Evolutionary conservation across 1,140 invertebrate genomes (phyloP), one percentile per base, ranked within the genome.

Genomic region (Zaprionus gabonicus): DNA sequence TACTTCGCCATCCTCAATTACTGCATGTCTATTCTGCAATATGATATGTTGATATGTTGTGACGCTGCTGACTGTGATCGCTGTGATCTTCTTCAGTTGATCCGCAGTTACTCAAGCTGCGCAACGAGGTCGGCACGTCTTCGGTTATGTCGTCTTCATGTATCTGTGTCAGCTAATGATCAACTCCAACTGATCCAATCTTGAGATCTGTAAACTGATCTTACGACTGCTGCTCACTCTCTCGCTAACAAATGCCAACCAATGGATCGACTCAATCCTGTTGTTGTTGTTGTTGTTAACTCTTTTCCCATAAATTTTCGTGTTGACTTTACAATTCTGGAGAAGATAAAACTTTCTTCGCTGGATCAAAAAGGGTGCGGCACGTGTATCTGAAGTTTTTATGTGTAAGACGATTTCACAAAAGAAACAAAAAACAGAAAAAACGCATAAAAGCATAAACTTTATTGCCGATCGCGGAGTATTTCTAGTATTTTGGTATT

Each of bases 311-410:
- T 75, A 69, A 78, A 75, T 75, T 60, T 46, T 65, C 2, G n/a
- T 46, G 76, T 66, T 65, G 46, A 65, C 44, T 78, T 78, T 49
- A 78, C 71, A 60, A 69, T 73, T 74, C 75, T 78, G 15, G 28
- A 62, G 63, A 28, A 25, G 41, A 46, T 57, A 59, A 31, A 73
- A 75, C 71, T 78, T 78, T 78, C 71, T 78, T 78, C n/a, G 36
- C 7, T 12, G 13, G 3, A 65, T 28, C 15, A 23, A 59, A 10
- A 62, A 34, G 49, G 70, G 70, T 41, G 75, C 63, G 70, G 70
- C 51, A 27, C 27, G 27, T 62, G 60, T 41, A 55, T 76, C 66
- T 67, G 44, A 71, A 34, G 53, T 71, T 71, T 34, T 71, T 68
- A 67, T 58, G 17, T 41, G 7, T 23, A 55, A 55, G 34, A 34